Conservation (phyloP, 2,797 vertebrate species). For the Pseudochromis fuscus region DNA sequence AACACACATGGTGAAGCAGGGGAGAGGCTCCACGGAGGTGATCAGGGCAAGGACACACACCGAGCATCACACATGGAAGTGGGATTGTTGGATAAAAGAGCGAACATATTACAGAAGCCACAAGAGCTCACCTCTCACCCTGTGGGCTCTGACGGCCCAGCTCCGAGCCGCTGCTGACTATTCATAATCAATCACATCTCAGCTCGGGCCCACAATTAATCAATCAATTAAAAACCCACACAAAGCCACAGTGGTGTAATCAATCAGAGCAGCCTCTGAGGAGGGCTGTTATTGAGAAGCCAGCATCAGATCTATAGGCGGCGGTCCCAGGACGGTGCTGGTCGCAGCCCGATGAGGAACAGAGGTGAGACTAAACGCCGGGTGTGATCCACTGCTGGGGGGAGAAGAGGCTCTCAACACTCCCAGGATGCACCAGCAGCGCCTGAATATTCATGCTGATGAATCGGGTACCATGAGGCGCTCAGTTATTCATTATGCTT, state of each 20-base stretch:
- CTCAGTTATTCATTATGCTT: conserved; percentile 88
- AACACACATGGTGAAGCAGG: conserved; percentile 33
- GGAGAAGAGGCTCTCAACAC: conserved; percentile 67
- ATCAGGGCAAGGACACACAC: conserved; percentile 54
- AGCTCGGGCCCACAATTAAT: conserved; percentile 74
- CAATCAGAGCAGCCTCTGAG: conserved; percentile 73
- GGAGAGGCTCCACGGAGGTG: conserved; percentile 42
- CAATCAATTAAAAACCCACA: conserved; percentile 84
- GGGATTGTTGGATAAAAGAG: conserved; percentile 52
- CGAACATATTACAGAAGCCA: conserved; percentile 44
- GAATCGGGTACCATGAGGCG: conserved; percentile 77
- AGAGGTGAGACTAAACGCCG: conserved; percentile 66
- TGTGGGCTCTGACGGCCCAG: conserved; percentile 49
- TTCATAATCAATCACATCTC: conserved; percentile 80
- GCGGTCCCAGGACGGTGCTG: conserved; percentile 44
- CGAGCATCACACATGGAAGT: conserved; percentile 31
- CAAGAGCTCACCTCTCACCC: conserved; percentile 64
- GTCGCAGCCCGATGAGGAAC: conserved; percentile 29
- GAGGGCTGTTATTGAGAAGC: conserved; percentile 65
- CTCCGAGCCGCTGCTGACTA: conserved; percentile 56
- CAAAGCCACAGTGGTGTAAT: conserved; percentile 74
- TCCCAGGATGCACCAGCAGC: conserved; percentile 71
- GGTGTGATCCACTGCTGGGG: conserved; percentile 66
- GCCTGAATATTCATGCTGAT: conserved; percentile 86
- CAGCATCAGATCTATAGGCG: conserved; percentile 68